Conservation (phyloP, 2,888 invertebrate species). For the Lucinisca nassula region DNA sequence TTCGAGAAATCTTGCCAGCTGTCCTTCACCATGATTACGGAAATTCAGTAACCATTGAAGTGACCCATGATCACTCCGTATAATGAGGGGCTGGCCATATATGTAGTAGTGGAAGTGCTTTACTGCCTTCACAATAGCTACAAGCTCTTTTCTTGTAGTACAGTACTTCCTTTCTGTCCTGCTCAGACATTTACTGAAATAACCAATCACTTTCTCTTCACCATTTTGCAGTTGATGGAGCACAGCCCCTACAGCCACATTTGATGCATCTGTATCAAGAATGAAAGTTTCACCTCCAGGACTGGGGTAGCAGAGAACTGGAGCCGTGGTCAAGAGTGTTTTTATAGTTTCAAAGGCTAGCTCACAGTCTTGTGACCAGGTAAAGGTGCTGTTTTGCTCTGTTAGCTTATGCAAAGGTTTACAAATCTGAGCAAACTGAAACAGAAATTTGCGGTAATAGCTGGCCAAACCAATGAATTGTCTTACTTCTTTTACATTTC, state of each 20-base stretch:
- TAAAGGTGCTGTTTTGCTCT: too few relatives aligned
- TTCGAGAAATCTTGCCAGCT: slow-evolving; percentile 50
- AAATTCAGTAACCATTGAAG: slow-evolving; percentile 57
- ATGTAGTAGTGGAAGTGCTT: slow-evolving; percentile 69
- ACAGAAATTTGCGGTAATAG: slow-evolving; percentile 48
- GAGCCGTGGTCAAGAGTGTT: slow-evolving; percentile 21
- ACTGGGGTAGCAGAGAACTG: slow-evolving; percentile 59
- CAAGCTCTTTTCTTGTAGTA: slow-evolving; percentile 58
- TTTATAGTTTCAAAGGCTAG: too few relatives aligned
- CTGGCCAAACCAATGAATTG: slow-evolving; percentile 50
- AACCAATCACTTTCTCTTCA: slow-evolving; percentile 66
- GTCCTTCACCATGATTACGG: slow-evolving; percentile 58
- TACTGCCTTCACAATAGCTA: slow-evolving; percentile 66
- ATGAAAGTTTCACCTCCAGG: slow-evolving; percentile 49
- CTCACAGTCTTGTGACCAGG: too few relatives aligned
- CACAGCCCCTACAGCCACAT: slow-evolving; percentile 64
- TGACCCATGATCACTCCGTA: slow-evolving; percentile 68
- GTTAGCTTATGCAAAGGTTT: slow-evolving; percentile 30
- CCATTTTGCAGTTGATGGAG: slow-evolving; percentile 65
- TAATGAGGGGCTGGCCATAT: slow-evolving; percentile 47
- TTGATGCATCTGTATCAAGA: slow-evolving; percentile 71
- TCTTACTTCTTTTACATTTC: slow-evolving; percentile 32
- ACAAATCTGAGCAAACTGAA: slow-evolving; percentile 10
- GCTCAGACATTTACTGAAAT: slow-evolving; percentile 47
- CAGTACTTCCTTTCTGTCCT: slow-evolving; percentile 60